Base-by-base conservation (phyloP, 2,113 vertebrate genomes). In the Glaucidium brasilianum region DNA sequence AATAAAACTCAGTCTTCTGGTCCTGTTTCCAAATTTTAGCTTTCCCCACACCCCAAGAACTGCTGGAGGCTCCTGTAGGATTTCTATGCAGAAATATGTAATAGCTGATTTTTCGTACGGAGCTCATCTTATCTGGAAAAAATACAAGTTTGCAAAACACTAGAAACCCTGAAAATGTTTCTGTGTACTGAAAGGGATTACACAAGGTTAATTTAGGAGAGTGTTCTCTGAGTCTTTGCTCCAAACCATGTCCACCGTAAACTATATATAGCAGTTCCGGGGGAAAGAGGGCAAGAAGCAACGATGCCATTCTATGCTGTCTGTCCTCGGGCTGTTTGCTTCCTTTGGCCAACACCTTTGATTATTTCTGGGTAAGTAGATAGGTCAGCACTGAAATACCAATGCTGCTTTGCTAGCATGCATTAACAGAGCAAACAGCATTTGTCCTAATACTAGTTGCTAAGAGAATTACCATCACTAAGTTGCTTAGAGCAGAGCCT, bases 401-500 rank as follows among this genome's bases (percentile, higher is more conserved):
- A 90, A 37, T 5, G 62, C 69, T 94, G 80, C 95, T 78, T 77
- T 79, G 74, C 89, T 88, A 12, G 67, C 2, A 1, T 55, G 76
- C 37, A 73, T 15, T 84, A 91, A 80, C 72, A 92, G 25, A 95
- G 66, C 85, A 94, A 85, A 92, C 68, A 81, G 92, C 60, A 77
- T 47, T 68, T 23, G 11, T 72, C 83, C 94, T 82, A 78, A 32
- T 56, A 47, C 66, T 86, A 90, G 83, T 15, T 29, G 53, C 94
- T 96, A 92, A 81, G 87, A 85, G 84, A 97, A 96, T 91, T 72
- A 94, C 67, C 82, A 67, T 59, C 72, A 47, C 39, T 94, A 96
- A 97, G 90, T 90, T 91, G 86, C 80, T 92, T 71, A 90, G 59
- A 72, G 90, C 53, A 82, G 67, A 90, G 68, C 59, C 67, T 69